These are phyloP conservation scores for Glaucomys volans DNA, from an alignment of 2,113 vertebrate genomes.

Conservation along the genomic window DNA sequence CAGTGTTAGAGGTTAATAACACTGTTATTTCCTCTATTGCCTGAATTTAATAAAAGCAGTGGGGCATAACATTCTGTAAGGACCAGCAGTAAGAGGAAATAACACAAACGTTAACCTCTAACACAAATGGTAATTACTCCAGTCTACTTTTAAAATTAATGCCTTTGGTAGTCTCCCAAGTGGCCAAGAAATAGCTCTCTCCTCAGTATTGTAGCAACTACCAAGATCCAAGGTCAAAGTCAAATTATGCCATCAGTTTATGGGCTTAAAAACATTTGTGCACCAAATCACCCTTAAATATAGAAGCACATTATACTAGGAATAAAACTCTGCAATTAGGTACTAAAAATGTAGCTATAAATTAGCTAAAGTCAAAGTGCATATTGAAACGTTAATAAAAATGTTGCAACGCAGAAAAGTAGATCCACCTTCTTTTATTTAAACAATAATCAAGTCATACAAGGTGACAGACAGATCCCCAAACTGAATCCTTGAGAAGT, in stretches of 20 bases:
- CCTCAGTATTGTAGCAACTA: slow-evolving; percentile 67
- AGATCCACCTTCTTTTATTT: not conserved
- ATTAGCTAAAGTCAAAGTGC: slow-evolving; percentile 26
- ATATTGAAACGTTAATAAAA: slow-evolving; percentile 21
- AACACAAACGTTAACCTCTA: slow-evolving; percentile 86
- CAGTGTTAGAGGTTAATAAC: slow-evolving; percentile 87
- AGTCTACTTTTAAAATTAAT: slow-evolving; percentile 84
- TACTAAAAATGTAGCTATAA: slow-evolving; percentile 25
- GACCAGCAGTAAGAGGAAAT: slow-evolving; percentile 85
- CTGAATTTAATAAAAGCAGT: slow-evolving; percentile 88
- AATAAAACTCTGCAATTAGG: not conserved
- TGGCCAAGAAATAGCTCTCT: not conserved
- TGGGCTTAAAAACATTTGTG: not conserved
- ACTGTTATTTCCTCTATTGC: slow-evolving; percentile 87
- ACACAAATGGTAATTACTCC: slow-evolving; percentile 86
- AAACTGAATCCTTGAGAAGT: not conserved
- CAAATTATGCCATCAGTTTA: not conserved
- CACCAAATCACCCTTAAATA: not conserved
- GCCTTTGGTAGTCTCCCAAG: slow-evolving; percentile 83
- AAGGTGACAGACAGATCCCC: not conserved
- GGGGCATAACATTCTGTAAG: slow-evolving; percentile 86
- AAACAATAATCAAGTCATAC: slow-evolving; percentile 11
- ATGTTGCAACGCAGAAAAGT: not conserved
- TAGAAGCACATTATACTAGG: not conserved
- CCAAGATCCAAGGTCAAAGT: slow-evolving; percentile 60